Evolutionary conservation across 2,888 invertebrate genomes (phyloP).

Genomic region (Polietes domitor): DNA sequence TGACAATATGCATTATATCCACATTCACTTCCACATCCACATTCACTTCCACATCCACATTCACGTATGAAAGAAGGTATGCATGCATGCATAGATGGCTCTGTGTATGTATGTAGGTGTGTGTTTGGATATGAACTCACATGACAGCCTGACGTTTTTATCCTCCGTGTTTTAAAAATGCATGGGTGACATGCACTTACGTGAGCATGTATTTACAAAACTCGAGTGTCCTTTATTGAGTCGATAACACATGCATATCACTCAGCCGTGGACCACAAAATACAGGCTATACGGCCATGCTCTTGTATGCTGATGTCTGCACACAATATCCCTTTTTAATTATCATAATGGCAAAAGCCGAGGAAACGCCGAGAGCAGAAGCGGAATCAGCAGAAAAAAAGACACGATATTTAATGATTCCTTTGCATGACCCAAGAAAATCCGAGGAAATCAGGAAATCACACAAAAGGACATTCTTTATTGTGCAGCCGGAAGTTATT

Average conservation of each 20-base stretch:
- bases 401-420: background rate
- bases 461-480: no score
- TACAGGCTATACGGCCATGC: background rate
- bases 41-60: background rate
- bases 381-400: background rate
- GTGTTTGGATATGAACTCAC: background rate
- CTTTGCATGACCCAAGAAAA: background rate
- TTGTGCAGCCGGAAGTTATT: no score
- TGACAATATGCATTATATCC: background rate
- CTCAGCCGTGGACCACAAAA: background rate
- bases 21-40: background rate
- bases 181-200: background rate
- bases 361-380: background rate
- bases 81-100: background rate
- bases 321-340: background rate
- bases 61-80: background rate
- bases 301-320: background rate
- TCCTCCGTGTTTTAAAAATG: background rate
- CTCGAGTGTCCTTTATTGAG: conserved; percentile 11
- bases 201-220: background rate
- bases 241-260: conserved; percentile 4
- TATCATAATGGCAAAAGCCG: background rate
- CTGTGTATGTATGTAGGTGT: background rate
- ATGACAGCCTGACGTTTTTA: background rate
- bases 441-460: no score